Base-by-base conservation (phyloP, 2,888 invertebrate species). In the Microchrysa polita region DNA sequence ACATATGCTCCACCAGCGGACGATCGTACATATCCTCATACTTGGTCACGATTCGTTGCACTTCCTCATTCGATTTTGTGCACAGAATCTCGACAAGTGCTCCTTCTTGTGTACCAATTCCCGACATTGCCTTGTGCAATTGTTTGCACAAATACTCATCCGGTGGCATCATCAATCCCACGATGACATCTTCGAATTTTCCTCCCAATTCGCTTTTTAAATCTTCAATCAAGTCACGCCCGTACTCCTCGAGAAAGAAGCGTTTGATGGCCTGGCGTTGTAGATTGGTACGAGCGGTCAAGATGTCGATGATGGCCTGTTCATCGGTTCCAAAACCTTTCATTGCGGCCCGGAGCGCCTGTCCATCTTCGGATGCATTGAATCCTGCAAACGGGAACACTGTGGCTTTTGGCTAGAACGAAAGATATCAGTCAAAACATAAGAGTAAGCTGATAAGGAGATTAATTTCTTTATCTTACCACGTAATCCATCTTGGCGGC, bases 61-160 rank as follows among this genome's bases (percentile, higher is more conserved):
- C 88, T 82, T 91, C 91, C 40, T 87, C 86, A 83, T 92, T 92
- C 48, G 88, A 88, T 78, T 90, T 86, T 4, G 91, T 89, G 82
- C 91, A 91, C 73, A 93, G 86, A 65, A 93, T 91, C 84, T 93
- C 93, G 18, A 93, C 90, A 1, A 93, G 87, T 1, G 91, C 88
- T 69, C 87, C 84, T 81, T 93, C 93, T 76, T 92, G 90, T 0
- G 93, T 93, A 67, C 93, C 93, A 77, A 90, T 79, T 0, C 93
- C 93, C 57, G 88, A 87, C 88, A 93, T 93, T 69, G 92, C 91
- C 80, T 89, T 87, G 81, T 92, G 87, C 73, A 93, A 84, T 82
- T 92, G 89, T 81, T 90, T 88, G 81, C 92, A 92, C 77, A 92
- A 87, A 83, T 89, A 93, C 80, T 91, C 90, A 74, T 87, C 87